A percentile compares a stretch with the other conserved stretches of the same genome.
Evolutionary conservation across 2,797 vertebrate species (phyloP).

Genomic region (Pelodytes ibericus): DNA sequence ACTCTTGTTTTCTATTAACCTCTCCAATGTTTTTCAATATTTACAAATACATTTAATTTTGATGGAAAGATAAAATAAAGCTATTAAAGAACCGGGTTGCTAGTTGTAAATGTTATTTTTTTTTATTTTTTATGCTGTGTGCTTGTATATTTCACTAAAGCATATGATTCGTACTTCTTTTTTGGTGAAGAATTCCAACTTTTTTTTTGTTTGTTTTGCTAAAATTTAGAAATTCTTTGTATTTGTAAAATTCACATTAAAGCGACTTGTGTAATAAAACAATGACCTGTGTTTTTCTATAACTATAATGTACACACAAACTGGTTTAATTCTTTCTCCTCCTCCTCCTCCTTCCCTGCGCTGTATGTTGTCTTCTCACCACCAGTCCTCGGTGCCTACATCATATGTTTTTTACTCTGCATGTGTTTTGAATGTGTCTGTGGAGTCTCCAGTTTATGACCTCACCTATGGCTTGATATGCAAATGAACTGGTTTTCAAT

Average conservation of each 20-base stretch:
- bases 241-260: slow-evolving; percentile 31
- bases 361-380: too few relatives aligned
- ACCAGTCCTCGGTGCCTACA: too few relatives aligned
- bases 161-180: neutral
- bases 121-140: too few relatives aligned
- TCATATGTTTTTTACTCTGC: too few relatives aligned
- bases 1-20: slow-evolving; percentile 3
- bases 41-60: neutral
- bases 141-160: neutral
- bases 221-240: slow-evolving; percentile 7
- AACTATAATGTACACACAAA: too few relatives aligned
- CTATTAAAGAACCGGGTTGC: neutral
- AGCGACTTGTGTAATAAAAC: slow-evolving; percentile 11
- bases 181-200: neutral
- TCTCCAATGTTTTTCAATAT: neutral
- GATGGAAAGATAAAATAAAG: neutral
- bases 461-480: too few relatives aligned
- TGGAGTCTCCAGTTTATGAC: too few relatives aligned
- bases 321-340: too few relatives aligned
- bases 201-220: slow-evolving; percentile 16
- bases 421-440: too few relatives aligned
- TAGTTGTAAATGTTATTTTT: neutral
- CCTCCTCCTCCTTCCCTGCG: too few relatives aligned
- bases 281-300: neutral
- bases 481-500: too few relatives aligned